Evolutionary conservation across 1,140 invertebrate genomes (phyloP).

Genomic region (Eulimnadia texana): DNA sequence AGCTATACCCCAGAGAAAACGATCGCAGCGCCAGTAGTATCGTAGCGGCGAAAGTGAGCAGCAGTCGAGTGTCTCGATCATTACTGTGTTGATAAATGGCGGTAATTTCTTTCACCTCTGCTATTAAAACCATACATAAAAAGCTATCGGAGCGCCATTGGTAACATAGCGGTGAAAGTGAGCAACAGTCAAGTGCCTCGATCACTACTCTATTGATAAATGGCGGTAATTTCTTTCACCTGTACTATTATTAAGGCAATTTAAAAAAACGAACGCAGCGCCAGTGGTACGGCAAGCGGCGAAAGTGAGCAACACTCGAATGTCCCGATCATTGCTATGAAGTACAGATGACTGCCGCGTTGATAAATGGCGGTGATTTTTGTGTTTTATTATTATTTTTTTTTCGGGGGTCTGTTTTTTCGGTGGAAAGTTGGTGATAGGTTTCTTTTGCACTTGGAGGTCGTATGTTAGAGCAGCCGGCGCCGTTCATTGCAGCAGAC

Average conservation of each 20-base stretch:
- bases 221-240: neutral
- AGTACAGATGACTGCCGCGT: no score
- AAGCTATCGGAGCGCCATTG: neutral
- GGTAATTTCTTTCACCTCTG: neutral
- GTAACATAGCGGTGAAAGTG: neutral
- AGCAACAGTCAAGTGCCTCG: neutral
- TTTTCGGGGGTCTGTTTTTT: neutral
- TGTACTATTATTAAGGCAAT: no score
- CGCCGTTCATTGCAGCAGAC: neutral
- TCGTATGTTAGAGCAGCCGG: neutral
- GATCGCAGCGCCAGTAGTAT: neutral
- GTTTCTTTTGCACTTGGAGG: neutral
- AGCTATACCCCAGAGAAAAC: constrained; percentile 3
- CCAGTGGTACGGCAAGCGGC: neutral
- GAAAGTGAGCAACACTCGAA: neutral
- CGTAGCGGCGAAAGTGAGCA: neutral
- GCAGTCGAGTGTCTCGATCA: neutral
- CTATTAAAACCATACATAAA: no score
- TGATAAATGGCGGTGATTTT: neutral
- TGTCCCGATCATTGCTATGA: neutral
- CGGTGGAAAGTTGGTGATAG: neutral
- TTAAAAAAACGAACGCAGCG: neutral
- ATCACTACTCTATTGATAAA: neutral
- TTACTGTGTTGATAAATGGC: neutral
- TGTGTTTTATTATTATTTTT: neutral